Percentiles rank a stretch among this genome's conserved stretches.
These are phyloP conservation scores for Merodon equestris DNA, from an alignment of 2,888 invertebrate species.

Conservation along the genomic window DNA sequence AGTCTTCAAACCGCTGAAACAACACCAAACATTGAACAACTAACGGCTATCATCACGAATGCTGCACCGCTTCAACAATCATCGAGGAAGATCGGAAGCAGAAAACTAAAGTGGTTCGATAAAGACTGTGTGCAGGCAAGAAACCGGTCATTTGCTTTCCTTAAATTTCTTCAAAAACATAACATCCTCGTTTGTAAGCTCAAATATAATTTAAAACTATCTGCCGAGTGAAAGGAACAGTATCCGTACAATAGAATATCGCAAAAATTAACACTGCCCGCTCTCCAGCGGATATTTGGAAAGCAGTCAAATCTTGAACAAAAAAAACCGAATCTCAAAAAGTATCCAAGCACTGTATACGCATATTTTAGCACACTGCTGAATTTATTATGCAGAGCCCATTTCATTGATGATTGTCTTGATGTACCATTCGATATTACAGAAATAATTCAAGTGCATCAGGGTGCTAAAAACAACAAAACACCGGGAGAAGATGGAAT, in stretches of 20 bases:
- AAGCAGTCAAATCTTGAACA: slow-evolving; percentile 6
- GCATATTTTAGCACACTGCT: slow-evolving; percentile 12
- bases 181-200: not conserved
- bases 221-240: slow-evolving; percentile 3
- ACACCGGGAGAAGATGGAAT: slow-evolving; percentile 19
- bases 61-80: not conserved
- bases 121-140: slow-evolving; percentile 3
- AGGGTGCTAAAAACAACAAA: slow-evolving; percentile 4
- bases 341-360: slow-evolving; percentile 3
- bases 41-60: slow-evolving; percentile 5
- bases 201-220: slow-evolving; percentile 1
- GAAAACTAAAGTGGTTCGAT: slow-evolving; percentile 1
- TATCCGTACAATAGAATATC: no score
- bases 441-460: slow-evolving; percentile 2
- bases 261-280: slow-evolving; percentile 5
- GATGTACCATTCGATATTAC: no score
- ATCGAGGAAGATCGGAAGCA: no score
- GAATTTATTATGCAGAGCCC: no score
- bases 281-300: slow-evolving; percentile 12
- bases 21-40: not conserved
- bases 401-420: no score
- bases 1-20: no score
- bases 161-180: not conserved
- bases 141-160: slow-evolving; percentile 2
- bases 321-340: no score